phyloP scores from a whole-genome alignment of 2,113 vertebrate genomes.

The Orcinus orca region DNA sequence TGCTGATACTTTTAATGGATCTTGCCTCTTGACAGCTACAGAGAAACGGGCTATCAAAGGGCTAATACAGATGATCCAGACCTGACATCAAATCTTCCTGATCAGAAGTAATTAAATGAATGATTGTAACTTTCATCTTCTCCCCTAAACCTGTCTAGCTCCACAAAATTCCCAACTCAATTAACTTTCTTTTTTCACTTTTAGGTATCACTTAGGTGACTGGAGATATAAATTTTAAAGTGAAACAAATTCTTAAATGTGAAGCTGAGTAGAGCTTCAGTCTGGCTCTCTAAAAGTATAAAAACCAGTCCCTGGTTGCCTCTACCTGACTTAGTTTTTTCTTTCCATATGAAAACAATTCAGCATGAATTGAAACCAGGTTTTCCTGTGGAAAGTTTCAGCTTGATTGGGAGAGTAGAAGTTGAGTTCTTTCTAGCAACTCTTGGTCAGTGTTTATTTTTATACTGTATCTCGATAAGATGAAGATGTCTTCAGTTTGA shows the following conservation, averaged over 20 bases:
- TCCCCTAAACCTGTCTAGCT: not conserved
- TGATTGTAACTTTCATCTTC: not conserved
- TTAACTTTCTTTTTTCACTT: constrained; percentile 16
- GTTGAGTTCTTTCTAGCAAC: constrained; percentile 57
- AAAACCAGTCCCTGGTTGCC: not conserved
- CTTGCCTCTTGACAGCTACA: not conserved
- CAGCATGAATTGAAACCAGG: constrained; percentile 46
- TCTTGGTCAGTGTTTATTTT: constrained; percentile 59
- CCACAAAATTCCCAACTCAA: not conserved
- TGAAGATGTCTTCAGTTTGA: constrained; percentile 29
- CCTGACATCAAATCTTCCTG: not conserved
- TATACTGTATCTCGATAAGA: constrained; percentile 36
- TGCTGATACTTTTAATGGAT: not conserved
- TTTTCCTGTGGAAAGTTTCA: constrained; percentile 60
- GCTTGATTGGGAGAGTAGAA: not conserved
- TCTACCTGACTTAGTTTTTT: constrained; percentile 4
- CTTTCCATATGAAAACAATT: constrained; percentile 46
- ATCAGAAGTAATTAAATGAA: not conserved
- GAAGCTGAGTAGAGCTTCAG: not conserved
- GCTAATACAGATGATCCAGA: not conserved
- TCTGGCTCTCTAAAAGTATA: not conserved
- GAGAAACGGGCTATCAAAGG: not conserved
- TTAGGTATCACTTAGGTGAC: not conserved
- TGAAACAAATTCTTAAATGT: constrained; percentile 31
- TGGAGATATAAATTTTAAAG: not conserved